These are phyloP conservation scores for Meloidogyne floridensis DNA, from an alignment of 1,140 invertebrate genomes.

Conservation along the genomic window DNA sequence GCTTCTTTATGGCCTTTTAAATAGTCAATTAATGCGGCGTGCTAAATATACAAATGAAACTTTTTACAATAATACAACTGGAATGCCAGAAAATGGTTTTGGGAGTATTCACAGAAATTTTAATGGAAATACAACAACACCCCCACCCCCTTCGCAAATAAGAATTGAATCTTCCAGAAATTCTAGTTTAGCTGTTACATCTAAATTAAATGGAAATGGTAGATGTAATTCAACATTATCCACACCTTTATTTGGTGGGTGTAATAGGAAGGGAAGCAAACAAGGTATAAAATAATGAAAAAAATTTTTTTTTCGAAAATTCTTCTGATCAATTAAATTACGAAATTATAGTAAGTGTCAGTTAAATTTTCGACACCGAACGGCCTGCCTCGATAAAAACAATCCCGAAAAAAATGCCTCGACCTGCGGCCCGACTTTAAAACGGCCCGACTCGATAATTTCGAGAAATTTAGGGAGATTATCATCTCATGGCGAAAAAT, in stretches of 20 bases:
- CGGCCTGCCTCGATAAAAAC: no score
- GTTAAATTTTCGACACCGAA: no score
- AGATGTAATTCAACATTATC: slow-evolving; percentile 23
- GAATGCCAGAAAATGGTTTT: slow-evolving; percentile 4
- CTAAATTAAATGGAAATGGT: slow-evolving; percentile 10
- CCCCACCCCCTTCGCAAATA: background rate
- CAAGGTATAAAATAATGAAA: background rate
- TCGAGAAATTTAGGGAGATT: no score
- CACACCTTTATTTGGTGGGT: background rate
- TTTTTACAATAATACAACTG: slow-evolving; percentile 11
- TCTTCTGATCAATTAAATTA: no score
- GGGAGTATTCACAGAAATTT: slow-evolving; percentile 15
- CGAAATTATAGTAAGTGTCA: no score
- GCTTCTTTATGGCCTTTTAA: slow-evolving; percentile 59
- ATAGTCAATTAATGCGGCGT: slow-evolving; percentile 48
- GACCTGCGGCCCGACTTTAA: no score
- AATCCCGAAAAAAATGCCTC: no score
- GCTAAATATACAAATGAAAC: slow-evolving; percentile 33
- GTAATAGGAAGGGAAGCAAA: background rate
- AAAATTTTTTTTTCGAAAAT: no score
- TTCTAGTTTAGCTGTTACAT: slow-evolving; percentile 3
- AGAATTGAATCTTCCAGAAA: background rate
- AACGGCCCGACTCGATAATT: no score
- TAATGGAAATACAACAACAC: background rate
- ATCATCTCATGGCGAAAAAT: no score